Base-by-base conservation (phyloP, 2,888 invertebrate species). In the Athalia circularis region DNA sequence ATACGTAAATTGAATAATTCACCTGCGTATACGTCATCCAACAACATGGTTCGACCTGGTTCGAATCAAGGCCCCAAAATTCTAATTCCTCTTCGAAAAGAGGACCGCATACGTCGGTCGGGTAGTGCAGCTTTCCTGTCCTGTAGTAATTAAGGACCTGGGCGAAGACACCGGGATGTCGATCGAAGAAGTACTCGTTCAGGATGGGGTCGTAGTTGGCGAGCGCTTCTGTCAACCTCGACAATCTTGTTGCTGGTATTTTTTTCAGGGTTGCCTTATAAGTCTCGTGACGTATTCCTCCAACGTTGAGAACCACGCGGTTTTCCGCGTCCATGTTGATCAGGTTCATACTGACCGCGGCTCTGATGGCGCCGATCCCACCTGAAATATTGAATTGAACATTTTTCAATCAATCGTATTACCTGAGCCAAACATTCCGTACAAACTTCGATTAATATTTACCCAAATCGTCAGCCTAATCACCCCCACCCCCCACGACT, bases 21-120 rank as follows among this genome's bases (percentile, higher is more conserved):
- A 97, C 97, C 96, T 96, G 95, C 80, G 97, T 96, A 87, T 99
- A 99, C 7, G 99, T 99, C 99, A 99, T 99, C 99, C 99, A 99
- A 91, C 99, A 99, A 91, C 99, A 99, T 5, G 99, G 99, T 90
- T 99, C 99, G 86, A 99, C 99, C 92, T 99, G 99, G 92, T 99
- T 99, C 57, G 99, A 97, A 90, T 99, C 99, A 84, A 99, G 93
- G 11, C 99, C 99, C 99, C 99, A 99, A 91, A 98, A 99, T 91
- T 99, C 99, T 84, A 99, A 93, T 91, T 99, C 99, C 90, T 99
- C 99, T 90, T 99, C 99, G 91, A 99, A 99, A 82, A 99, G 93
- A 77, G 99, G 99, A 65, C 99, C 99, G 91, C 99, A 99, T 1
- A 99, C 99, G 90, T 99, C 98, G 76, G 99, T 99, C 15, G 99